Evolutionary conservation across 2,797 vertebrate species (phyloP), one percentile per base, ranked within the genome.

Genomic region (Astyanax mexicanus): DNA sequence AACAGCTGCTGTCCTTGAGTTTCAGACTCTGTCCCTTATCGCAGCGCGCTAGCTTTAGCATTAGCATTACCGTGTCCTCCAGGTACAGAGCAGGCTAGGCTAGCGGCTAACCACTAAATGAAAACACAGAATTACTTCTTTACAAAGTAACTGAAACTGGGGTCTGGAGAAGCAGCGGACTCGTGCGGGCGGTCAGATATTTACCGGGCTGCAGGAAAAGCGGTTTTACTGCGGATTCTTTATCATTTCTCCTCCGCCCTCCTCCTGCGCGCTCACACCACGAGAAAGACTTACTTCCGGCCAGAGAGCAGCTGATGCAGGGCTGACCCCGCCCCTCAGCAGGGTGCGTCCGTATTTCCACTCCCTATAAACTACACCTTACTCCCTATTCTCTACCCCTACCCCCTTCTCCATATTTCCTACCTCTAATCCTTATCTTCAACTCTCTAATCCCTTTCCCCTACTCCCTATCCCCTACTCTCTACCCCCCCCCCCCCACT

Each of bases 81-180:
- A 29, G 9, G 9, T 10, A 1, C 6, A 6, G 37, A 17, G 12
- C 23, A 54, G 37, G 10, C 13, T 25, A 25, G 3, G 49, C 38
- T 29, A 35, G 3, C 0, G 8, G 17, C 74, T 61, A 51, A 51
- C 15, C 3, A 35, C 12, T 47, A 72, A 67, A 74, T 74, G 25
- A 66, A 66, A 47, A 8, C 6, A 15, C 4, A 64, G 13, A 2
- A 3, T 1, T 6, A 13, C 6, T 23, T 5, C 6, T 4, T 44
- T 1, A 21, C n/a, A 42, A 12, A 32, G 65, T 6, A 1, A n/a
- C 8, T 52, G 32, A 54, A 65, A 25, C 9, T 3, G 3, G 19
- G 12, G 0, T 3, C 11, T 2, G 1, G 2, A 42, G 5, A 21
- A 0, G 35, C n/a, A 21, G 4, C 3, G 2, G 9, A 42, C 4